phyloP scores from a whole-genome alignment of 2,888 invertebrate species.

The Sceliomorpha sp. region DNA sequence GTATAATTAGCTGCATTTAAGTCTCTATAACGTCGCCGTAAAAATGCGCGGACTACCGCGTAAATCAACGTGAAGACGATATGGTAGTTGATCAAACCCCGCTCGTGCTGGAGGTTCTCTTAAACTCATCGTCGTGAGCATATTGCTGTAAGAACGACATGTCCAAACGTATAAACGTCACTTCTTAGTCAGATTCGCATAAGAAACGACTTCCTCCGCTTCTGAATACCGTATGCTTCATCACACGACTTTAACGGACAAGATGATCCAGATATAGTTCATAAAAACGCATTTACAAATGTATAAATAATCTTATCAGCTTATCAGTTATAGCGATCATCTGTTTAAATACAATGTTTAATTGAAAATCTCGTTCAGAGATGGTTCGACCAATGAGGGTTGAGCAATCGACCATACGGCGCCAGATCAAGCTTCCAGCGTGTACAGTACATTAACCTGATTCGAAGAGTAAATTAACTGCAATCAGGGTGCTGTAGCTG shows the following conservation, averaged over 20 bases:
- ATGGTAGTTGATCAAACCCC: constrained; percentile 60
- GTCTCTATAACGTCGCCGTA: constrained; percentile 78
- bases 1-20: constrained; percentile 79
- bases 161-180: constrained; percentile 50
- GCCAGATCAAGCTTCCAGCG: constrained; percentile 62
- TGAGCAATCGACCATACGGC: constrained; percentile 49
- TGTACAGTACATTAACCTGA: constrained; percentile 79
- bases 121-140: constrained; percentile 40
- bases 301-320: too few species aligned
- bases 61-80: constrained; percentile 78
- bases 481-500: constrained; percentile 70
- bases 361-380: too few species aligned
- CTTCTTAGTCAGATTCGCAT: constrained; percentile 33
- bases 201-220: constrained; percentile 49
- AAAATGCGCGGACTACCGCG: constrained; percentile 74
- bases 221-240: too few species aligned
- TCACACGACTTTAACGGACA: too few species aligned
- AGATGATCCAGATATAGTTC: too few species aligned
- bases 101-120: constrained; percentile 23
- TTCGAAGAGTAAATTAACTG: constrained; percentile 79
- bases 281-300: too few species aligned
- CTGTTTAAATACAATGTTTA: too few species aligned
- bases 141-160: constrained; percentile 40
- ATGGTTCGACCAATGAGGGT: too few species aligned
- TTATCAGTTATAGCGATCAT: too few species aligned